Evolutionary conservation across 35 echinoderm and acorn worm genomes (phyloP), one percentile per base, ranked within the genome.

Genomic region (Holothuria glaberrima): DNA sequence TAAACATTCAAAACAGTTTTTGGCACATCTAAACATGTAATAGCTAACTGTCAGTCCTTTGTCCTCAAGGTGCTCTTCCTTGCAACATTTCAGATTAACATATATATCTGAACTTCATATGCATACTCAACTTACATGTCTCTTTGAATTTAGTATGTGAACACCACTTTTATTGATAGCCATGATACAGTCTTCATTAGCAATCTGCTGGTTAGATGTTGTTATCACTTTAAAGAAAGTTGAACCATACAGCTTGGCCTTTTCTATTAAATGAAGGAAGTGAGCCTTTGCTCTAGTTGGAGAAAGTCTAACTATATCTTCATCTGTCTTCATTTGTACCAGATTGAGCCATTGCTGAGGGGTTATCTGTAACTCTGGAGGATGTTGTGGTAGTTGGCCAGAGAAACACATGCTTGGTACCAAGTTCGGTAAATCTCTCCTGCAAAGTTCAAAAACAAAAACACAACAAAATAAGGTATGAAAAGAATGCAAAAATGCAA

Each of bases 121-220:
- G 12, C 0, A 14, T 54, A 14, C 12, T 12, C 24, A 50, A 97
- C 95, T 98, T 91, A 98, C 95, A 58, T 97, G 92, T 7, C 80
- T 88, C 16, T 81, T 25, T 3, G 71, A 28, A 56, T 94, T 28
- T 13, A 98, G 45, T 41, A 98, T 60, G 61, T 89, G 88, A 0
- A 98, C 71, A 12, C 95, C 95, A 48, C 41, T 66, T 48, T 92
- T 98, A 63, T 92, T 98, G 88, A 98, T 70, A n/a, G 95, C 95
- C 80, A 98, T 58, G 5, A 94, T n/a, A 75, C 90, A 89, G 6
- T 63, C 82, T 22, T 83, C 86, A 30, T 56, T 38, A n/a, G 20
- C 48, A 30, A 70, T 68, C 91, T 24, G n/a, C 28, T 32, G 28
- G 25, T 27, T 63, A n/a, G 56, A 62, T 19, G 58, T 65, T 46